Percentiles rank a stretch among this genome's conserved stretches.
phyloP scores from a whole-genome alignment of 2,888 invertebrate species.

The Ischnura elegans region DNA sequence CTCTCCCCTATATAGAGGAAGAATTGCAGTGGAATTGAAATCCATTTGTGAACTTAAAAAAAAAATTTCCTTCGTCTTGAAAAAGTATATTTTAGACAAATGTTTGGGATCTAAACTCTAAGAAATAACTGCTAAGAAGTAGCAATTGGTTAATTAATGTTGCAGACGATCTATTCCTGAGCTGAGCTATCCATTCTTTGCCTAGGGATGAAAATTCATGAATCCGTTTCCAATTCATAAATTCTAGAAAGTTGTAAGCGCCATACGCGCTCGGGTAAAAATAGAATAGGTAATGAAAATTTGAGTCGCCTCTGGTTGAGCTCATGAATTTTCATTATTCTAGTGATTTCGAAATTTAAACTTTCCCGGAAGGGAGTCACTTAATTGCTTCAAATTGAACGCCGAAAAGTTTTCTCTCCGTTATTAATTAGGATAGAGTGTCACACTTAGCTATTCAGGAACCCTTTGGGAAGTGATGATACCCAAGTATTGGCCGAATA shows the following conservation, averaged over 20 bases:
- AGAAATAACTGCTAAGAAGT: no score
- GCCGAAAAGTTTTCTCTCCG: neutral
- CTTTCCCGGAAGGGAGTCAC: neutral
- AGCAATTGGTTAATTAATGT: no score
- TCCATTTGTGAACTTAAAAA: no score
- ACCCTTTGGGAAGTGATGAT: no score
- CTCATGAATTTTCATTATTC: neutral
- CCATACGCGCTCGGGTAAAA: neutral
- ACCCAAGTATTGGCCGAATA: no score
- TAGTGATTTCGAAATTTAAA: neutral
- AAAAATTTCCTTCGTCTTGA: no score
- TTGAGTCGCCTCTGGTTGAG: neutral
- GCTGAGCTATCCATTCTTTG: neutral
- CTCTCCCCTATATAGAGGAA: no score
- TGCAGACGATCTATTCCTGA: no score
- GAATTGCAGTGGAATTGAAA: no score
- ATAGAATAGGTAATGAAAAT: neutral
- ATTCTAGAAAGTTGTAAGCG: neutral
- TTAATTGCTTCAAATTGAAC: neutral
- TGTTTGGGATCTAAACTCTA: no score
- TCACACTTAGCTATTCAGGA: no score
- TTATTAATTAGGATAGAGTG: neutral
- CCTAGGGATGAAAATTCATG: neutral
- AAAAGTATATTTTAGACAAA: no score
- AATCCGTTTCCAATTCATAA: neutral